Conservation (phyloP, 2,797 vertebrate genomes). For the Buphagus erythrorhynchus region DNA sequence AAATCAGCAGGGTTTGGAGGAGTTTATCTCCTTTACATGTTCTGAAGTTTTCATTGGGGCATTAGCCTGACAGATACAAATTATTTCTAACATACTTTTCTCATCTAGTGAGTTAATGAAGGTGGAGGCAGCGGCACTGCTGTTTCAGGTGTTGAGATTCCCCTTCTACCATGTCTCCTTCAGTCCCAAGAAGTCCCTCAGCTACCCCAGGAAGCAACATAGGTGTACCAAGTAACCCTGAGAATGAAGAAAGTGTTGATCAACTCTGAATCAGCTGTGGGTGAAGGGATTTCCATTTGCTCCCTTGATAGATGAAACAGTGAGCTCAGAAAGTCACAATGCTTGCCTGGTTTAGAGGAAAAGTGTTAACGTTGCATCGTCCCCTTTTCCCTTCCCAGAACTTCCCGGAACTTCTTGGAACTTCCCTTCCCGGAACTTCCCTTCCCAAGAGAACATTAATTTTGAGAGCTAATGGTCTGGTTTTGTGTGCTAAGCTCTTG, state of each 20-base stretch:
- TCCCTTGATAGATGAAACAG: background rate
- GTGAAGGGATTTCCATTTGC: background rate
- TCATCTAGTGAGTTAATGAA: background rate
- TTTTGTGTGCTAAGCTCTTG: background rate
- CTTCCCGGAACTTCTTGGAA: too few species aligned
- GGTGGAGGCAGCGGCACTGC: background rate
- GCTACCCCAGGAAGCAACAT: background rate
- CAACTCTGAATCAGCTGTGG: background rate
- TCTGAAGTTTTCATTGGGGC: background rate
- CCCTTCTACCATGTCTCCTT: background rate
- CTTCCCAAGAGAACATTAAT: background rate
- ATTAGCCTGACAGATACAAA: background rate
- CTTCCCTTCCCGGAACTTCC: background rate
- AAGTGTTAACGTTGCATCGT: fast-evolving
- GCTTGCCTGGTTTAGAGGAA: background rate
- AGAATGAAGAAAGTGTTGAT: background rate
- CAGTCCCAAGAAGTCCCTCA: background rate
- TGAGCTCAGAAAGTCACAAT: background rate
- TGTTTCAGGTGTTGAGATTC: background rate
- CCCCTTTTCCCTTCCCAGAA: background rate
- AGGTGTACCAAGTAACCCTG: background rate
- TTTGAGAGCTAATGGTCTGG: background rate
- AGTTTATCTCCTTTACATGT: background rate
- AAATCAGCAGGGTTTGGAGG: background rate
- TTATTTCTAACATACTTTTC: background rate